Evolutionary conservation across 2,888 invertebrate genomes (phyloP).

Genomic region (Ectobius pallidus): DNA sequence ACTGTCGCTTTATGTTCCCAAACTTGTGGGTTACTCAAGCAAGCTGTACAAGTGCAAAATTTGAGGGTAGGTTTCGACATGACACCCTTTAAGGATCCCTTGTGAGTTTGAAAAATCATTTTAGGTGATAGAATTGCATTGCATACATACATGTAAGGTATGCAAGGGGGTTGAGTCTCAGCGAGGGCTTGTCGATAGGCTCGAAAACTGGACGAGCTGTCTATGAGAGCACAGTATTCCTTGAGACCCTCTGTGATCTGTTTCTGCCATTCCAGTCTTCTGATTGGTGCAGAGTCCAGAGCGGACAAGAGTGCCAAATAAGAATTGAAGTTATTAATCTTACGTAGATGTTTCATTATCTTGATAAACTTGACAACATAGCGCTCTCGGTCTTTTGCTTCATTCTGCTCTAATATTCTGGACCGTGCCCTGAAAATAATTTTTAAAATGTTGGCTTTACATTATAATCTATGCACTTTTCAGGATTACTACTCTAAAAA

Average conservation of each 20-base stretch:
- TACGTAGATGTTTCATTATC: slow-evolving; percentile 96
- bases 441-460: too few species aligned
- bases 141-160: slow-evolving; percentile 99
- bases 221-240: slow-evolving; percentile 95
- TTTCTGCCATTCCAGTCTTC: slow-evolving; percentile 92
- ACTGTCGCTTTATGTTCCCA: too few species aligned
- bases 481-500: too few species aligned
- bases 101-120: too few species aligned
- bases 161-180: slow-evolving; percentile 96
- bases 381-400: slow-evolving; percentile 94
- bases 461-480: too few species aligned
- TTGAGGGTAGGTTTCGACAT: too few species aligned
- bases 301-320: slow-evolving; percentile 96
- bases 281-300: slow-evolving; percentile 92
- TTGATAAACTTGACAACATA: slow-evolving; percentile 96
- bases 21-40: too few species aligned
- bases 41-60: too few species aligned
- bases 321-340: slow-evolving; percentile 98
- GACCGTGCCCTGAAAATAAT: slow-evolving; percentile 75
- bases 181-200: slow-evolving; percentile 94
- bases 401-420: slow-evolving; percentile 86
- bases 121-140: too few species aligned
- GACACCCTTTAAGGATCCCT: too few species aligned
- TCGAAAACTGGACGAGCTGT: slow-evolving; percentile 96
- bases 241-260: slow-evolving; percentile 89